Evolutionary conservation across 2,113 vertebrate genomes (phyloP), one percentile per base, ranked within the genome.

Genomic region (Ctenodactylus gundi): DNA sequence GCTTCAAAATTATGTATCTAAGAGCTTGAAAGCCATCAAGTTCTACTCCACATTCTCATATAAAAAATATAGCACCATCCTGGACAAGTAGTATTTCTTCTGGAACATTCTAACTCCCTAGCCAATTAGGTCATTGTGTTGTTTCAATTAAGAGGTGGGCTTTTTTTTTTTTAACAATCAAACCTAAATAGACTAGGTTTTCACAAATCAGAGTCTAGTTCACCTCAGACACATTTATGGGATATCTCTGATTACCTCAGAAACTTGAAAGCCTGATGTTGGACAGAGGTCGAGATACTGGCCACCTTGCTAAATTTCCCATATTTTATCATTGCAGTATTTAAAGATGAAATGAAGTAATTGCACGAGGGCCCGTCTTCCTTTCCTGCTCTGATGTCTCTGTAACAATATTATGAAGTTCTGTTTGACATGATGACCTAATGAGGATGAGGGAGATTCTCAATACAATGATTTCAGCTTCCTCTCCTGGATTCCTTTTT

Each of bases 341-440:
- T 62, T 27, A 85, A 78, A 57, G 20, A 88, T 57, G 41, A 93
- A 95, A 87, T 83, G n/a, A 86, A 88, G 57, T 91, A 85, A 57
- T 90, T 96, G 84, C 39, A 57, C 41, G 90, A 92, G 23, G 23
- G 76, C 76, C 51, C 73, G 87, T 96, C 53, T 94, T 39, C 67
- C 15, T 77, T 78, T 60, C 65, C 77, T 80, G 67, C 76, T 94
- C 64, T 93, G 75, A 93, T 86, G 41, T 86, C 44, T 95, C 80
- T 85, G 72, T 94, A 94, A 93, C 14, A 93, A 86, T 94, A 73
- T 93, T 90, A 80, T 88, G 93, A 96, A 95, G 44, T 88, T 93
- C 46, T 78, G 44, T 53, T 90, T 95, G 87, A 96, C 82, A 39
- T 53, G 86, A 95, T 86, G 84, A 89, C 70, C 76, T 80, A 90